Evolutionary conservation across 2,888 invertebrate species (phyloP).

Genomic region (Polietes domitor): DNA sequence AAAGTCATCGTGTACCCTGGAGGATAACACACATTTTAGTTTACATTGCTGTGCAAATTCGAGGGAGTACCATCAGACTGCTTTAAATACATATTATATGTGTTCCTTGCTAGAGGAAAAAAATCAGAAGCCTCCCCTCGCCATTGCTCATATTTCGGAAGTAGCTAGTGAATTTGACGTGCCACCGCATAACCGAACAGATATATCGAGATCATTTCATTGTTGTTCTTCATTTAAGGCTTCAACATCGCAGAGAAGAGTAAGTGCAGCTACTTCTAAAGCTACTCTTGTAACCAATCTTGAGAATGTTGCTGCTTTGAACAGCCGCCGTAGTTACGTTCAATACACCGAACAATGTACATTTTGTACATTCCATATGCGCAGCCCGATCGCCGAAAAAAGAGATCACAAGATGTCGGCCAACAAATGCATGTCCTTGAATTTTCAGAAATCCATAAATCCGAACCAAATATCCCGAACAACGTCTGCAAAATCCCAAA

Average conservation of each 20-base stretch:
- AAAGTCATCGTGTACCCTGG: constrained; percentile 37
- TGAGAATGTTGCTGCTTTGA: constrained; percentile 67
- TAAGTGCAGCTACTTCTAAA: constrained; percentile 74
- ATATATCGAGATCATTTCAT: constrained; percentile 77
- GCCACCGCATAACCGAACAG: constrained; percentile 40
- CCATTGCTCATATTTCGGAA: constrained; percentile 64
- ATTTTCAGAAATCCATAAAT: constrained; percentile 51
- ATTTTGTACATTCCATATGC: constrained; percentile 80
- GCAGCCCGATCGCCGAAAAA: constrained; percentile 73
- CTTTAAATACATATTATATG: constrained; percentile 79
- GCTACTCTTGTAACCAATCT: constrained; percentile 74
- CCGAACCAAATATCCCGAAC: constrained; percentile 58
- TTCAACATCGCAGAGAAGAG: constrained; percentile 73
- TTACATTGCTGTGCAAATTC: constrained; percentile 81
- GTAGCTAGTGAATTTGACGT: constrained; percentile 44
- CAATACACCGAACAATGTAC: constrained; percentile 80
- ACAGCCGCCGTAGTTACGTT: constrained; percentile 72
- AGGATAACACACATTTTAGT: constrained; percentile 56
- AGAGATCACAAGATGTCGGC: constrained; percentile 65
- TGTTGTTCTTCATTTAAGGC: constrained; percentile 80
- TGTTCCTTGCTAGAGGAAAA: constrained; percentile 83
- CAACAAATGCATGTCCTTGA: constrained; percentile 50
- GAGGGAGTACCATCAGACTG: constrained; percentile 78
- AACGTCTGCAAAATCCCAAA: constrained; percentile 48
- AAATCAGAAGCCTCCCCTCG: constrained; percentile 70